A percentile compares a stretch with the other conserved stretches of the same genome.
Conservation (phyloP, 2,888 invertebrate species). For the Aphodius sticticus region DNA sequence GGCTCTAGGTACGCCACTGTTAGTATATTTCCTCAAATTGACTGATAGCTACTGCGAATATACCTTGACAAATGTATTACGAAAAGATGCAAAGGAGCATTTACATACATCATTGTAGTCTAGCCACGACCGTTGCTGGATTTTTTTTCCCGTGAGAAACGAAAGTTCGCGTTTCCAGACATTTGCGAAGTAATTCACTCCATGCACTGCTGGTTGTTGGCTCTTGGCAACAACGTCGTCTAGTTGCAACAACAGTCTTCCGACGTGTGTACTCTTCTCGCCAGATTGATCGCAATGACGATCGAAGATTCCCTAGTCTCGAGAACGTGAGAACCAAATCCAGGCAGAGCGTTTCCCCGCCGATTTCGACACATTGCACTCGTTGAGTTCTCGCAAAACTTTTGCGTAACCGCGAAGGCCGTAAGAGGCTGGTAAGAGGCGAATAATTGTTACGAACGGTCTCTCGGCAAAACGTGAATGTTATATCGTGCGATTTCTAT, state of each 20-base stretch:
- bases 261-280: not conserved
- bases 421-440: not conserved
- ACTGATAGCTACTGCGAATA: too few species aligned
- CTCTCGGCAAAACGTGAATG: not conserved
- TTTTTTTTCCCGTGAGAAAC: not conserved
- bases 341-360: not conserved
- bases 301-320: not conserved
- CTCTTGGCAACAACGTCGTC: not conserved
- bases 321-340: not conserved
- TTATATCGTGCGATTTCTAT: not conserved
- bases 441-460: not conserved
- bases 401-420: slow-evolving; percentile 4
- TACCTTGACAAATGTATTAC: not conserved
- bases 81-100: not conserved
- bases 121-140: not conserved
- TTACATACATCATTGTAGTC: not conserved
- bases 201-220: not conserved
- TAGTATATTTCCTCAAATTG: too few species aligned
- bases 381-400: not conserved
- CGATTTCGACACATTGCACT: not conserved
- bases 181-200: not conserved
- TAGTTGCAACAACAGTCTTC: not conserved
- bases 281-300: not conserved
- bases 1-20: too few species aligned
- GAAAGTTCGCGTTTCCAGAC: not conserved